A percentile compares a stretch with the other conserved stretches of the same genome.
Evolutionary conservation across 2,888 invertebrate genomes (phyloP).

Genomic region (Ichneumoninae sp.): DNA sequence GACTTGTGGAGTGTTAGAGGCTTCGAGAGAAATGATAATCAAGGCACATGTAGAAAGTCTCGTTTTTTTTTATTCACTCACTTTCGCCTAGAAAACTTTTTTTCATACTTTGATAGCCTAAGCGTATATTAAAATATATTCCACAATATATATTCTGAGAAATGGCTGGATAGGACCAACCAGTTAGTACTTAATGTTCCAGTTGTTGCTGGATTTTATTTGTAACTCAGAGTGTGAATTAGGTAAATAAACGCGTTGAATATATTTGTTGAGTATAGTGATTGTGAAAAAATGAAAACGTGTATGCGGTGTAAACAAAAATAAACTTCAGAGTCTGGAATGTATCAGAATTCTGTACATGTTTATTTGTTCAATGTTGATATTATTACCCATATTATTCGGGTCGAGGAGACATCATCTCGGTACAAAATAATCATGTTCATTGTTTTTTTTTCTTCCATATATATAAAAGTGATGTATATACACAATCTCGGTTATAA

Average conservation of each 20-base stretch:
- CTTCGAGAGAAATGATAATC: neutral
- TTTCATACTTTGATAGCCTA: constrained; percentile 15
- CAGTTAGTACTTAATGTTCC: constrained; percentile 38
- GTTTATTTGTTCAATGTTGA: constrained; percentile 68
- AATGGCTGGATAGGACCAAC: constrained; percentile 57
- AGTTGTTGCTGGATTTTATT: constrained; percentile 6
- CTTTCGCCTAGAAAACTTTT: constrained; percentile 5
- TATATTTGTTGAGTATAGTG: neutral
- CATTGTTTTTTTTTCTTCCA: constrained; percentile 28
- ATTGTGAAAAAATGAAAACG: neutral
- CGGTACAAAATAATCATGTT: constrained; percentile 66
- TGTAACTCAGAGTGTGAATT: constrained; percentile 1
- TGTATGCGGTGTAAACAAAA: constrained; percentile 31
- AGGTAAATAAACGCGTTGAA: neutral
- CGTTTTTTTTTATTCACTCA: constrained; percentile 8
- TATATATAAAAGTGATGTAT: constrained; percentile 65
- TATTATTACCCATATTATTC: constrained; percentile 62
- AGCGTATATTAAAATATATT: constrained; percentile 53
- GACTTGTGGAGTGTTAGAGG: neutral
- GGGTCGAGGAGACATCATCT: constrained; percentile 68
- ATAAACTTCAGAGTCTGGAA: constrained; percentile 47
- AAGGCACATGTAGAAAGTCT: constrained; percentile 32
- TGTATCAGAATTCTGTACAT: constrained; percentile 70
- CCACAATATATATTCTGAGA: constrained; percentile 31
- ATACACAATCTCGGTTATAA: constrained; percentile 61